Evolutionary conservation across 2,888 invertebrate genomes (phyloP), one percentile per base, ranked within the genome.

Genomic region (Hydrotaea cyrtoneurina): DNA sequence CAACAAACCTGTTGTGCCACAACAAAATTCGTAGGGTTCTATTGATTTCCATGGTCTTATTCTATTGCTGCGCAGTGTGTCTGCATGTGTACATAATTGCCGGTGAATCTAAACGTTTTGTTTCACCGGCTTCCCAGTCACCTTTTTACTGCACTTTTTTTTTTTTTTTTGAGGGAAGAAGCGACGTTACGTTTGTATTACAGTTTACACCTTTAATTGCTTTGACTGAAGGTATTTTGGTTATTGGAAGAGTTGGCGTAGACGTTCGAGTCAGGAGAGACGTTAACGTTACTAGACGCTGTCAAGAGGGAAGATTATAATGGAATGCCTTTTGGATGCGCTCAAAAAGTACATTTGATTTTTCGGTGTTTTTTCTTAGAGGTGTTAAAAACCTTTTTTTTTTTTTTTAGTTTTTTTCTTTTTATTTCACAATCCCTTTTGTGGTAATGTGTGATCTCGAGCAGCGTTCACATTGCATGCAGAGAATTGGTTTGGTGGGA

Each of bases 201-300:
- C 85, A 88, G 89, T 90, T 90, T 88, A 90, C 90, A 90, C 90
- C 90, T 89, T 88, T 87, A 83, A 87, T 86, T 87, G 79, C 86
- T 84, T 82, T 73, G 81, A 76, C 75, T 84, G 72, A 53, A 78
- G 74, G 73, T 76, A 73, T 80, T 83, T 31, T 76, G 31, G 57
- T 39, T 43, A 17, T 46, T n/a, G n/a, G n/a, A n/a, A n/a, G n/a
- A n/a, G n/a, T n/a, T 21, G 15, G 7, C 7, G 46, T 31, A 31
- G 23, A 57, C 71, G 43, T 17, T n/a, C 7, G 23, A 43, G 13
- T 26, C 23, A 10, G 19, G 57, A 46, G 19, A 74, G 21, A 62
- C 72, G 64, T n/a, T n/a, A n/a, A n/a, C 31, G 7, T 31, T 31
- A 31, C n/a, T 43, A 74, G 21, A 53, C 75, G 64, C 75, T 77